Evolutionary conservation across 1,140 invertebrate genomes (phyloP).

Genomic region (Microplitis demolitor): DNA sequence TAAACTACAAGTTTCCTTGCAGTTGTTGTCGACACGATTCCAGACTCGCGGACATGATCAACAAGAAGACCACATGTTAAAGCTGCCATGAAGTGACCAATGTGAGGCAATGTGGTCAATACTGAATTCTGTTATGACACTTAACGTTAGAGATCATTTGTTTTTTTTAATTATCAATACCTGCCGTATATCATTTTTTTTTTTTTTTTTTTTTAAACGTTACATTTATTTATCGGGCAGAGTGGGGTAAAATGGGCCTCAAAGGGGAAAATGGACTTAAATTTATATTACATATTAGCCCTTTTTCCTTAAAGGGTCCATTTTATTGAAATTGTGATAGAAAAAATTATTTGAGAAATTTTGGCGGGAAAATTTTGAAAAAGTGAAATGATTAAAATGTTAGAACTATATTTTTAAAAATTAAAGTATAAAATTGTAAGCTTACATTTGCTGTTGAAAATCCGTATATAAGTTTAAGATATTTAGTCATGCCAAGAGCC

Average conservation of each 20-base stretch:
- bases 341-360: too few relatives aligned
- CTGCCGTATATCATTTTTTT: not conserved
- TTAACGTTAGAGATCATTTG: conserved; percentile 13
- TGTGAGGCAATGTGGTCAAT: conserved; percentile 64
- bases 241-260: too few relatives aligned
- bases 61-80: conserved; percentile 65
- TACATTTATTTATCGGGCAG: too few relatives aligned
- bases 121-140: conserved; percentile 60
- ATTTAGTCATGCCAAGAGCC: conserved; percentile 66
- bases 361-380: too few relatives aligned
- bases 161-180: not conserved
- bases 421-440: not conserved
- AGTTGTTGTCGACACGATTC: conserved; percentile 66
- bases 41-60: conserved; percentile 64
- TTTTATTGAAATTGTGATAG: too few relatives aligned
- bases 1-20: conserved; percentile 67
- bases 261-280: too few relatives aligned
- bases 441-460: conserved; percentile 66
- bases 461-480: conserved; percentile 66
- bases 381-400: too few relatives aligned
- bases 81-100: conserved; percentile 66
- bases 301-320: too few relatives aligned
- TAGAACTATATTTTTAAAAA: too few relatives aligned
- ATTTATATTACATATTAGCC: too few relatives aligned
- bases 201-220: not conserved